Conservation (phyloP, 2,113 vertebrate species). For the Cottus gobio region DNA sequence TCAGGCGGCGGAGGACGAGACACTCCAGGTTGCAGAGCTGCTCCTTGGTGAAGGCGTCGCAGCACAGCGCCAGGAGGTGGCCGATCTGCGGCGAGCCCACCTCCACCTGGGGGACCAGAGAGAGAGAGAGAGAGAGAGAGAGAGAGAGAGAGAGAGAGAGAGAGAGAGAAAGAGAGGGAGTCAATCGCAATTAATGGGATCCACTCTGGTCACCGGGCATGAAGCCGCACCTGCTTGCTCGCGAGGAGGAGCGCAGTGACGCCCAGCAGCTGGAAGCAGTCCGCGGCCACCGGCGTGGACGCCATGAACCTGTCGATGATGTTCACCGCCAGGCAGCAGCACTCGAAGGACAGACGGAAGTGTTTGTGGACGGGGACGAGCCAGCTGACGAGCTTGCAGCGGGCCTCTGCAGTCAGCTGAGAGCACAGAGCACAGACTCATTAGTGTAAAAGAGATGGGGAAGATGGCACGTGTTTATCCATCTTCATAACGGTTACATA, state of each 20-base stretch:
- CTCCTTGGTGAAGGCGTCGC: conserved; percentile 87
- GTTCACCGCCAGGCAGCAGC: conserved; percentile 91
- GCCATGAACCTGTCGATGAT: conserved; percentile 92
- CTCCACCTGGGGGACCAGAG: conserved; percentile 86
- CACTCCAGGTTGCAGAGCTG: conserved; percentile 95
- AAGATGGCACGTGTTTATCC: not conserved
- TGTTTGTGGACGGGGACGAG: conserved; percentile 90
- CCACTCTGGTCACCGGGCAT: too few species aligned
- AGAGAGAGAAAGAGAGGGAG: not conserved
- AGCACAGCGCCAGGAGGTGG: conserved; percentile 90
- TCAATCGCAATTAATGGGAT: too few species aligned
- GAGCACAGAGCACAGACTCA: not conserved
- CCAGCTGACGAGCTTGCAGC: conserved; percentile 95
- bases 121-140: not conserved
- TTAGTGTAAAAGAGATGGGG: too few species aligned
- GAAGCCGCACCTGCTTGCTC: conserved; percentile 91
- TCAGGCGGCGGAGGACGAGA: conserved; percentile 88
- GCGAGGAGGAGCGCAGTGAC: conserved; percentile 91
- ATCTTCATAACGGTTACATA: not conserved
- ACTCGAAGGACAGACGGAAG: conserved; percentile 90
- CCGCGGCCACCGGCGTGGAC: conserved; percentile 90
- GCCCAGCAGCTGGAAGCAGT: conserved; percentile 97
- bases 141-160: not conserved
- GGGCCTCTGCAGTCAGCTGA: conserved; percentile 90
- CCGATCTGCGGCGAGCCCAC: conserved; percentile 88